Evolutionary conservation across 2,113 vertebrate species (phyloP), one percentile per base, ranked within the genome.

Genomic region (Oryzias curvinotus): DNA sequence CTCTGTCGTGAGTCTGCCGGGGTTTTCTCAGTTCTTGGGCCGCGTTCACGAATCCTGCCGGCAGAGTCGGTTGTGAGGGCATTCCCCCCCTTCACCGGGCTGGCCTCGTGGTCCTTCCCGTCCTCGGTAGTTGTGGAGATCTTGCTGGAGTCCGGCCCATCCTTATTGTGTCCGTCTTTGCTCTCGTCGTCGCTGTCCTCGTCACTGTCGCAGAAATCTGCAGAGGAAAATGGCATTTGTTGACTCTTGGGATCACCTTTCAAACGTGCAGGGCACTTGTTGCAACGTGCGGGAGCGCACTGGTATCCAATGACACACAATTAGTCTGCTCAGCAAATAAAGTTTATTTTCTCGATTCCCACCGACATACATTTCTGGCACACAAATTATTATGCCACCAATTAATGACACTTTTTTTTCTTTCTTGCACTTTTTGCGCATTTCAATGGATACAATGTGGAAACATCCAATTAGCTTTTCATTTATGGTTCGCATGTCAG

Each of bases 131-230:
- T 96, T 43, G 96, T 96, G 69, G 95, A 93, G 78, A 98, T 97
- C 86, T 94, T 96, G 59, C 91, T 93, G 0, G 94, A 90, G 54
- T 98, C 97, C 10, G 85, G 91, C 16, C 88, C 92, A 46, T 97
- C 96, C 4, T 91, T 92, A 62, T 88, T 66, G 57, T 92, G 92
- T 3, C 89, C 95, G 25, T 98, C 96, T 84, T 97, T 97, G 63
- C 94, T 96, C 64, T 98, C 97, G 0, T 96, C 92, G 18, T 99
- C 97, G 74, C 96, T 98, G 64, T 99, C 96, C 1, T 93, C 96
- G 7, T 98, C 96, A 70, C 95, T 99, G 86, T 95, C 94, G 5
- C 95, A 96, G 77, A 94, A 91, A 85, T 96, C 96, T 99, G 73
- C 8, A 60, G 30, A 5, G 53, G 36, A 36, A 52, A 1, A 7